Base-by-base conservation (phyloP, 2,888 invertebrate species). In the Cryptocephalus moraei region DNA sequence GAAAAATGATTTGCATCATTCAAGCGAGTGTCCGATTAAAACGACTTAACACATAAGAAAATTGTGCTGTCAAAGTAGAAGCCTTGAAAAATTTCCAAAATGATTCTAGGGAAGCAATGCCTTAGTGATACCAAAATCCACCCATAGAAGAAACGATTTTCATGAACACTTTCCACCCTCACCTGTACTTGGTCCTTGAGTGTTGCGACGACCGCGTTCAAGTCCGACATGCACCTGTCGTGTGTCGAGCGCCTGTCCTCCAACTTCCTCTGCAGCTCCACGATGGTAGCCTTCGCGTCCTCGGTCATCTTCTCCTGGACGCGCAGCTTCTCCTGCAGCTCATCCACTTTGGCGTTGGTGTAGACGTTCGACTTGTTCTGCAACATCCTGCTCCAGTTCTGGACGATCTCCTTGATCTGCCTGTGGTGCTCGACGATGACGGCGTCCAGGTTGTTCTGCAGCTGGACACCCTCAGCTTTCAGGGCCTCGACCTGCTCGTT, bases 181-280 rank as follows among this genome's bases (percentile, higher is more conserved):
- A 62, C 62, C 51, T 56, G 57, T 39, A 64, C 58, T 51, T 65
- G 62, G 8, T 62, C 60, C 40, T 51, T 58, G 14, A 64, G 49
- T 31, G 56, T 54, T 40, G 49, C 49, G 34, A 61, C 56, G 10
- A 56, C 52, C n/a, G 46, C 51, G 44, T 63, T 61, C 31, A 61
- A 47, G 44, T 65, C 63, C 4, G 47, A 42, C 6, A 62, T 52
- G 8, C 56, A 56, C 44, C 56, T 62, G 12, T 63, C 63, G 33
- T 60, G 55, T 1, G 44, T 46, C n/a, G 11, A 43, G 33, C 54
- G 52, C 14, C 57, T 62, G 10, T 65, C 66, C n/a, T 62, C 62
- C 38, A 63, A 49, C 47, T 61, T 65, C 34, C 54, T 58, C 38
- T 62, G 61, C 9, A 62, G 49, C 8, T 64, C 62, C n/a, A 51